Conservation (phyloP, 2,797 vertebrate species). For the Hemitrygon akajei region DNA sequence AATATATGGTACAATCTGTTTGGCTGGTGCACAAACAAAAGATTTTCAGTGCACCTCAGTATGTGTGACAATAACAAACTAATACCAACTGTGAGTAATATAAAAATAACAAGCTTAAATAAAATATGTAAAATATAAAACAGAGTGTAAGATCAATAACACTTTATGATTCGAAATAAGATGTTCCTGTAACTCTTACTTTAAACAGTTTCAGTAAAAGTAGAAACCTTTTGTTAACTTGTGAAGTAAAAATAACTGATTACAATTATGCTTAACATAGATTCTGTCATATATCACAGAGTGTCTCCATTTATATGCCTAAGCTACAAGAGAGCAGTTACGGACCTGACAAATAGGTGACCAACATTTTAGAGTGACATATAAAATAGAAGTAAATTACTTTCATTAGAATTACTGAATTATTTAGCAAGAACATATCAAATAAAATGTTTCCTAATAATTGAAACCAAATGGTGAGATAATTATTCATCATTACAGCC, state of each 20-base stretch:
- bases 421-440: background rate
- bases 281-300: background rate
- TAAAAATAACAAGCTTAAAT: too few relatives aligned
- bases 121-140: too few relatives aligned
- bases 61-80: too few relatives aligned
- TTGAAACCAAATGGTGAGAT: background rate
- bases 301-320: background rate
- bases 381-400: background rate
- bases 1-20: too few relatives aligned
- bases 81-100: background rate
- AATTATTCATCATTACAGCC: background rate
- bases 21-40: too few relatives aligned
- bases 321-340: background rate
- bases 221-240: background rate
- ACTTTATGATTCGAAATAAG: background rate
- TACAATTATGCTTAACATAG: background rate
- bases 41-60: too few relatives aligned
- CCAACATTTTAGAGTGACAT: background rate
- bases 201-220: background rate
- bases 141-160: too few relatives aligned
- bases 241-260: background rate
- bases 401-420: conserved; percentile 6
- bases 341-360: background rate
- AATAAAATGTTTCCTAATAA: background rate
- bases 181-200: background rate